Base-by-base conservation (phyloP, 2,888 invertebrate species). In the Latrodectus hesperus region DNA sequence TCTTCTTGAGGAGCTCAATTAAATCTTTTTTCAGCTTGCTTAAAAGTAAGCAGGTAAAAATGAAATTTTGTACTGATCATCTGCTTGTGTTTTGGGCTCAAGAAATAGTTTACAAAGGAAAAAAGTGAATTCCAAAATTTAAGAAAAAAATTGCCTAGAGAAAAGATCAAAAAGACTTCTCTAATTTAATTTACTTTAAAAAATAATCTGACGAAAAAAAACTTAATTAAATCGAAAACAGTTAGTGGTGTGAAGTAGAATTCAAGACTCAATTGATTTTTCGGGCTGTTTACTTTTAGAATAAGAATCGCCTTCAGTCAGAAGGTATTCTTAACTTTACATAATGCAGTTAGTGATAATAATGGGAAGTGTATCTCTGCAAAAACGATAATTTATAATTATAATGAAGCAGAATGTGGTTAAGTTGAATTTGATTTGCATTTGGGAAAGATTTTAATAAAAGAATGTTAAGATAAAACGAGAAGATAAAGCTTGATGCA, bases 211-310 rank as follows among this genome's bases (percentile, higher is more conserved):
- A 73, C 10, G 6, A 60, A 55, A 60, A 60, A 74, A 82, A 82
- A 75, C 75, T 82, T 82, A 82, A 82, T 82, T 75, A 82, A 82
- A 74, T 82, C 68, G 49, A 22, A 74, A 81, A 81, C 74, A 74
- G 73, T 77, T 17, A 52, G 51, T 9, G 67, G 52, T 67, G 17
- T 52, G 67, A 65, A 74, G 72, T 67, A 26, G 81, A 67, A 53
- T 51, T 16, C 16, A 22, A 38, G 6, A 74, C 65, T 68, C 73
- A 74, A 74, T 81, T 74, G 73, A 67, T 81, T 74, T 14, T 38
- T 70, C 16, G 70, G 16, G 16, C 9, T 49, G 26, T 49, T 70
- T 70, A 49, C 70, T 26, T 26, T 70, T 17, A 38, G 60, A 16
- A 60, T 16, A 60, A 60, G n/a, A n/a, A n/a, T 60, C 9, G n/a